phyloP scores from a whole-genome alignment of 2,888 invertebrate genomes.

The Drosophila yooni region DNA sequence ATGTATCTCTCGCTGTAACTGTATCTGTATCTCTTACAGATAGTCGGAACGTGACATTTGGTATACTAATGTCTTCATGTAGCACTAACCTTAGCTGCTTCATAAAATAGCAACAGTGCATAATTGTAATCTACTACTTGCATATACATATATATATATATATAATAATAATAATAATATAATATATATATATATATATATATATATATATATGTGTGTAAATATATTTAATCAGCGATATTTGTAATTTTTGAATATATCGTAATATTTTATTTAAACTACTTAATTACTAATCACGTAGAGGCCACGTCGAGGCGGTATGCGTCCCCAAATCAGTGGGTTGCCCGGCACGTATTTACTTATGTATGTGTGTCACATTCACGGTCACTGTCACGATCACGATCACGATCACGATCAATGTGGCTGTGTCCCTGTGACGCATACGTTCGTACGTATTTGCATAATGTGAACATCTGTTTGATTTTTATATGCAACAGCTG shows the following conservation, averaged over 20 bases:
- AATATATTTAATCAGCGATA: constrained; percentile 28
- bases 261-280: constrained; percentile 14
- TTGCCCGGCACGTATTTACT: constrained; percentile 42
- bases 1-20: not conserved
- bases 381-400: not conserved
- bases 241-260: constrained; percentile 25
- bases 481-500: constrained; percentile 60
- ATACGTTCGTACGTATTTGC: constrained; percentile 14
- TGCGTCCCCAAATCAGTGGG: constrained; percentile 68
- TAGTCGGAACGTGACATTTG: constrained; percentile 6
- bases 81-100: constrained; percentile 32
- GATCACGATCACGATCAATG: not conserved
- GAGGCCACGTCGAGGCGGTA: constrained; percentile 83
- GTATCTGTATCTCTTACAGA: not conserved
- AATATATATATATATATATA: not conserved
- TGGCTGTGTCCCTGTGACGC: constrained; percentile 1
- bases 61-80: constrained; percentile 4
- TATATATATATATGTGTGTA: constrained; percentile 16
- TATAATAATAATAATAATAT: too few relatives aligned
- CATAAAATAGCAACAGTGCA: constrained; percentile 29
- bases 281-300: constrained; percentile 33
- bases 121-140: constrained; percentile 33
- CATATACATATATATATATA: constrained; percentile 11
- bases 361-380: constrained; percentile 8
- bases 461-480: constrained; percentile 11